phyloP scores from a whole-genome alignment of 2,797 vertebrate genomes.

The Luscinia megarhynchos region DNA sequence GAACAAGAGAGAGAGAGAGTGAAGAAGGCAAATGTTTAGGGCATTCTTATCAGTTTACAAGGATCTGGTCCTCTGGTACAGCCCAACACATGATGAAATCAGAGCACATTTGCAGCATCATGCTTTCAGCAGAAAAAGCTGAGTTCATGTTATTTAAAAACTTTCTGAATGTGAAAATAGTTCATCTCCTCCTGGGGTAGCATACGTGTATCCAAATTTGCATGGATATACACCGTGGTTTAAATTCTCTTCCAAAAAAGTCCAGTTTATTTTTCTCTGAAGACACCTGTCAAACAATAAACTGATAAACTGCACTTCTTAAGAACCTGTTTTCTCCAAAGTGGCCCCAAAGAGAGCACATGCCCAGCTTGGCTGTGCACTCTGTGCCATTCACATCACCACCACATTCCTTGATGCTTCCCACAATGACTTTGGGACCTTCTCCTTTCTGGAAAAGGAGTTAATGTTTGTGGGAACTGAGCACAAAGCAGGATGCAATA shows the following conservation, averaged over 20 bases:
- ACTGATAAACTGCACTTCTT: neutral
- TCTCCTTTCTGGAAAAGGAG: neutral
- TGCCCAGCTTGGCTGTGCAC: neutral
- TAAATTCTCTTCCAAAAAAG: neutral
- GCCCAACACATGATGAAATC: neutral
- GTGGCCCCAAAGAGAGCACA: neutral
- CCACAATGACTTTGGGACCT: neutral
- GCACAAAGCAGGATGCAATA: neutral
- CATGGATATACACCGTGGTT: neutral
- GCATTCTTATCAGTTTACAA: neutral
- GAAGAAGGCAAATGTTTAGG: neutral
- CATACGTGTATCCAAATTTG: neutral
- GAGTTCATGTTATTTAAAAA: neutral
- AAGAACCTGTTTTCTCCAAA: neutral
- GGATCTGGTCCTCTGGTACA: neutral
- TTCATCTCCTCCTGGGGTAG: neutral
- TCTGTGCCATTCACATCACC: neutral
- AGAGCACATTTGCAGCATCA: neutral
- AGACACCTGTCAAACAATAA: neutral
- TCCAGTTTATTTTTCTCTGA: neutral
- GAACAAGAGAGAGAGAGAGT: neutral
- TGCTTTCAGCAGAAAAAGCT: neutral
- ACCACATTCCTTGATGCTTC: neutral
- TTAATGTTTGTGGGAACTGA: neutral
- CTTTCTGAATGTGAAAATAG: neutral